Percentiles rank a stretch among this genome's conserved stretches.
Evolutionary conservation across 2,888 invertebrate species (phyloP).

Genomic region (Orthonychiurus folsomi): DNA sequence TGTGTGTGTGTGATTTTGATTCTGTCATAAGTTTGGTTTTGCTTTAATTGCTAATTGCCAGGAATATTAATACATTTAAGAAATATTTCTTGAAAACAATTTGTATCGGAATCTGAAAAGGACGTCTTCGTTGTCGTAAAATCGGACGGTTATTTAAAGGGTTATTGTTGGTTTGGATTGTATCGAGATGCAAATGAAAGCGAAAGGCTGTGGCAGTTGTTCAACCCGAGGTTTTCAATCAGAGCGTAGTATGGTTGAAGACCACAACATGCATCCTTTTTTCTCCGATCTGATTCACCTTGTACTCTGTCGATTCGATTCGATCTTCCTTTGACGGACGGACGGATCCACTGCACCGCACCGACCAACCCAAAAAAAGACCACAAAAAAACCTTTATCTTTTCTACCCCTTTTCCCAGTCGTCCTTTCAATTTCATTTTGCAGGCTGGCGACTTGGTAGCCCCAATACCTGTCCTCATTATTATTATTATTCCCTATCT

Average conservation of each 20-base stretch:
- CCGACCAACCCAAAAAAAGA: not conserved
- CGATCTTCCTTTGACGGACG: not conserved
- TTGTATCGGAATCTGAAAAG: no score
- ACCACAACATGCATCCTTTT: not conserved
- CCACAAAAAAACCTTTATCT: not conserved
- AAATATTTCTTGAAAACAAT: no score
- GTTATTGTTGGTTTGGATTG: no score
- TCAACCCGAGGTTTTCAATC: not conserved
- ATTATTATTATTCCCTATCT: not conserved
- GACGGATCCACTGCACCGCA: not conserved
- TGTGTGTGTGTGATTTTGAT: no score
- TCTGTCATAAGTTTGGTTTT: no score
- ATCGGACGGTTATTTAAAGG: no score
- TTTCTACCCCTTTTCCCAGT: not conserved
- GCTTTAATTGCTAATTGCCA: no score
- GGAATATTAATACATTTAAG: no score
- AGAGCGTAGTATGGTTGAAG: not conserved
- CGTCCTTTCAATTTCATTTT: not conserved
- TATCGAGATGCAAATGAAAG: not conserved
- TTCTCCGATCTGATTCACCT: not conserved
- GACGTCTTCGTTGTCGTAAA: not conserved
- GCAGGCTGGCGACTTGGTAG: no score
- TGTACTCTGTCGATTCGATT: no score
- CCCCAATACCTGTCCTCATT: not conserved
- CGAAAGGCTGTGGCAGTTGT: not conserved